Percentiles rank a stretch among this genome's conserved stretches.
phyloP scores from a whole-genome alignment of 2,113 vertebrate genomes.

The Silurus asotus region DNA sequence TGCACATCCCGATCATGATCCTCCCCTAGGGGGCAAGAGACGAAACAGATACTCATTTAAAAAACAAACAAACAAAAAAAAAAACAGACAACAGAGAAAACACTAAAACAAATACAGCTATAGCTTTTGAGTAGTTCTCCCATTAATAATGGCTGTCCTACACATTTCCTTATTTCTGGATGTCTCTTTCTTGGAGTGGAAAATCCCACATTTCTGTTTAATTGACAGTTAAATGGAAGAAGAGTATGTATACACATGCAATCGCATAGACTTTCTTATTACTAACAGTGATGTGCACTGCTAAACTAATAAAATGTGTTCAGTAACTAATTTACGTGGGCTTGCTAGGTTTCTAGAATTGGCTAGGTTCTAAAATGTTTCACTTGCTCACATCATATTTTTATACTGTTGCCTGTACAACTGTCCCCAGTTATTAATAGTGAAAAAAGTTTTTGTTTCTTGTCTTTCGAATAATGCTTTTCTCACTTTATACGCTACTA shows the following conservation, averaged over 20 bases:
- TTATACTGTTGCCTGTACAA: not conserved
- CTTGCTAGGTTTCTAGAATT: too few species aligned
- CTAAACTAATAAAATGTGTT: not conserved
- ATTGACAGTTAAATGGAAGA: not conserved
- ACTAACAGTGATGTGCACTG: not conserved
- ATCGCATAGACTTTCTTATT: not conserved
- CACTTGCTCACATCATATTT: too few species aligned
- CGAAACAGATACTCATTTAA: not conserved
- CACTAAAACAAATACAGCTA: not conserved
- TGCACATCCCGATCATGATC: slow-evolving; percentile 92
- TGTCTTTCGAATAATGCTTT: too few species aligned
- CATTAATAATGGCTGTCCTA: not conserved
- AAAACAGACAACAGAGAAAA: not conserved
- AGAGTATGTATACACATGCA: not conserved
- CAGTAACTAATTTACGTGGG: not conserved
- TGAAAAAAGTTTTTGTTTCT: too few species aligned
- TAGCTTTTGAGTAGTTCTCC: not conserved
- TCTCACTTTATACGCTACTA: too few species aligned
- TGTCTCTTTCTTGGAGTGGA: not conserved
- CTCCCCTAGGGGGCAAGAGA: slow-evolving; percentile 77
- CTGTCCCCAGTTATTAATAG: not conserved
- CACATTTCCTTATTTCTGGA: not conserved
- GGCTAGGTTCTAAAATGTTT: too few species aligned
- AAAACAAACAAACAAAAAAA: not conserved
- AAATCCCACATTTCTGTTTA: not conserved